A percentile compares a stretch with the other conserved stretches of the same genome.
Conservation (phyloP, 2,888 invertebrate genomes). For the Leptura quadrifasciata region DNA sequence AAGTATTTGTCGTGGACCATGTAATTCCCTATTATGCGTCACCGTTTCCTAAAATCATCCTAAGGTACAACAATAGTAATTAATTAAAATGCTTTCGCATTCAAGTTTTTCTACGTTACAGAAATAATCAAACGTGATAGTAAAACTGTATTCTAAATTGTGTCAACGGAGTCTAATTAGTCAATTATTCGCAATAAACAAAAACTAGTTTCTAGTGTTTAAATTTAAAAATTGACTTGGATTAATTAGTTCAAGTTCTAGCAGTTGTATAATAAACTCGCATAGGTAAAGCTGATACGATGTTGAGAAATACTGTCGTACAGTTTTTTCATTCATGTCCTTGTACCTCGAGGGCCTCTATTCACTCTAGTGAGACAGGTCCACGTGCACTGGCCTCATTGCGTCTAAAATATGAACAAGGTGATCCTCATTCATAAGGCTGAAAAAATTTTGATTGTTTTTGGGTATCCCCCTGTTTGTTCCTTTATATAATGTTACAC, state of each 20-base stretch:
- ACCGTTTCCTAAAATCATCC: background rate
- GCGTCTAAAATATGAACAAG: too few relatives aligned
- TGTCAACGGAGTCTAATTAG: background rate
- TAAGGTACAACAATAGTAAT: background rate
- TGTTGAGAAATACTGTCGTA: background rate
- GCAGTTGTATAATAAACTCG: background rate
- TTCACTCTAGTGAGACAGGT: too few relatives aligned
- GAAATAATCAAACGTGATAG: background rate
- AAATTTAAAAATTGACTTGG: background rate
- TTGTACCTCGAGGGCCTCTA: background rate
- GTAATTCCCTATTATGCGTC: background rate
- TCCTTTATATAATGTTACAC: too few relatives aligned
- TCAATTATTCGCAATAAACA: background rate
- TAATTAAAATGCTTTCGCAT: background rate
- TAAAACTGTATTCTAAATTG: background rate
- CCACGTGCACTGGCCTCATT: too few relatives aligned
- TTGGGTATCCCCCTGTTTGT: too few relatives aligned
- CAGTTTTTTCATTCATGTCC: background rate
- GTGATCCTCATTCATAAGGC: too few relatives aligned
- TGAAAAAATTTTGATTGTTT: too few relatives aligned
- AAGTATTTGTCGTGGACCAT: background rate
- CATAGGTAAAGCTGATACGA: background rate
- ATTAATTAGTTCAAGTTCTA: background rate
- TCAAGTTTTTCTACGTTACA: background rate
- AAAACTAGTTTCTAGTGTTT: background rate